Evolutionary conservation across 2,113 vertebrate species (phyloP).

Genomic region (Sebastes schlegelii): DNA sequence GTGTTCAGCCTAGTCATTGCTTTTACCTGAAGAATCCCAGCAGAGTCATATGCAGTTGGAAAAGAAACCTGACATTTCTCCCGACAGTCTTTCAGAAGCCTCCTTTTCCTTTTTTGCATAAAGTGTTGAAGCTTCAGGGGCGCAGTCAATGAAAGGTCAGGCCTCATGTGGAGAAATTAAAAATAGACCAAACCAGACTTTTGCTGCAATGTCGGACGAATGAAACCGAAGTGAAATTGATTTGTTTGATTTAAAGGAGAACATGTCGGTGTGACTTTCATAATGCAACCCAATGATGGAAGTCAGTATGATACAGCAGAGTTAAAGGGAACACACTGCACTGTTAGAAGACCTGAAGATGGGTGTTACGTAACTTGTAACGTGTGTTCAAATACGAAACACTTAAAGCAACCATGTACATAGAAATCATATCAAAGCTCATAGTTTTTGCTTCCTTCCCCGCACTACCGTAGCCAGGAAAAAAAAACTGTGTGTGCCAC

Average conservation of each 20-base stretch:
- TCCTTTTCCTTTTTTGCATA: neutral
- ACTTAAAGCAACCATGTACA: neutral
- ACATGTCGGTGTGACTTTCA: neutral
- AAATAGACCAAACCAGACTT: slow-evolving; percentile 38
- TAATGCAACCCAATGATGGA: neutral
- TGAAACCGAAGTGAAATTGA: neutral
- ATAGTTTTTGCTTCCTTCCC: neutral
- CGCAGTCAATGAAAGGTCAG: slow-evolving; percentile 53
- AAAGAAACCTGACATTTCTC: slow-evolving; percentile 23
- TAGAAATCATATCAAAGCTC: neutral
- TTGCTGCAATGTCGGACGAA: slow-evolving; percentile 34
- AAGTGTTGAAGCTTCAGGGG: slow-evolving; percentile 48
- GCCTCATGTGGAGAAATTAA: slow-evolving; percentile 24
- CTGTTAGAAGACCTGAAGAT: neutral
- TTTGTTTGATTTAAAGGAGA: slow-evolving; percentile 13
- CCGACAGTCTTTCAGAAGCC: slow-evolving; percentile 9
- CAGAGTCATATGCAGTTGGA: neutral
- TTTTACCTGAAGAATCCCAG: slow-evolving; percentile 29
- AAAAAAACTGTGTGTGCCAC: too few species aligned
- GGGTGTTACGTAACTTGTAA: neutral
- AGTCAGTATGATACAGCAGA: neutral
- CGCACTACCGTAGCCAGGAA: too few species aligned
- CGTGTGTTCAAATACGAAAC: neutral
- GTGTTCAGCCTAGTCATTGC: neutral
- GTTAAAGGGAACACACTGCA: neutral